Evolutionary conservation across 2,888 invertebrate species (phyloP), one percentile per base, ranked within the genome.

Genomic region (Nebria salina): DNA sequence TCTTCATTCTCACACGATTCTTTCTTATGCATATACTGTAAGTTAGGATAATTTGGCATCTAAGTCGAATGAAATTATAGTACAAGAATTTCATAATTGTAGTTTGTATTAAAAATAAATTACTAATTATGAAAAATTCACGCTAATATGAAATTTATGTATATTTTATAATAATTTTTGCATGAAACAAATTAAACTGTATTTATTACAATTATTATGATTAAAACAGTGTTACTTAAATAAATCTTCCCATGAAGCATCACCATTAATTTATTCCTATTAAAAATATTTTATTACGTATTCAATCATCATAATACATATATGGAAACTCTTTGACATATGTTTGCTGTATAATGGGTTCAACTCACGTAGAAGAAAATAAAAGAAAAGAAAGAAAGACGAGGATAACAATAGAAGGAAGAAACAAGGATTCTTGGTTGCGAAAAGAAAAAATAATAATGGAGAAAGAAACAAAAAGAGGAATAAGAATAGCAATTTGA

Each of bases 51-150:
- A 54, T 54, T 54, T 54, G 54, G 54, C 54, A 54, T 54, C 54
- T 54, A 54, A 54, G 54, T 11, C 54, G 54, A 13, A 8, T 54
- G 54, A 54, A 11, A 13, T 54, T 54, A 54, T 68, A 41, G 26
- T 34, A 41, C n/a, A 41, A 66, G 78, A 79, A 79, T 79, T 65
- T 26, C 54, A 66, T 79, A 75, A 79, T 79, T 74, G 66, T 68
- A 25, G 74, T 13, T 54, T 5, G 54, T 54, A 54, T 54, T 54
- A 54, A 54, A 54, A 54, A 54, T 54, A 54, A 54, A 54, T 7
- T 54, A 54, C 54, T 54, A 54, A 54, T 54, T 54, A 54, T 7
- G 54, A 54, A 54, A 54, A 54, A 54, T 11, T 54, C 54, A 54
- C 54, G 13, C 54, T 54, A 54, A 54, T 54, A 54, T 54, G 54